A percentile compares a stretch with the other conserved stretches of the same genome.
Evolutionary conservation across 2,888 invertebrate genomes (phyloP).

Genomic region (Anthophora plumipes): DNA sequence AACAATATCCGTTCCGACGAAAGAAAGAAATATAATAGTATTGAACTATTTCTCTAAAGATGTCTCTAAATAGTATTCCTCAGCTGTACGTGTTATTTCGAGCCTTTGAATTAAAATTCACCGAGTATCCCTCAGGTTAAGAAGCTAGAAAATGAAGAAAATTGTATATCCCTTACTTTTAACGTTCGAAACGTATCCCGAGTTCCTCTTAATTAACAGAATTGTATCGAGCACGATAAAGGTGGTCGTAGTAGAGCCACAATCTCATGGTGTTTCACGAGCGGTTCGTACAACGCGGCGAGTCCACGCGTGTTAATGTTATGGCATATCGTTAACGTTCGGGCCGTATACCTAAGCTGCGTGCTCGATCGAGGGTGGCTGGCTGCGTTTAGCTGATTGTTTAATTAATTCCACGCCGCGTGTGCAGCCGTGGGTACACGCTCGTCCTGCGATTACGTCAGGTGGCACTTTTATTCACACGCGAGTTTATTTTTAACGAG

Average conservation of each 20-base stretch:
- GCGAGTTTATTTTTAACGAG: slow-evolving; percentile 35
- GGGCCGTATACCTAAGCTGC: slow-evolving; percentile 5
- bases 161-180: neutral
- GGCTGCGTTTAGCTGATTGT: slow-evolving; percentile 45
- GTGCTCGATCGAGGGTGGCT: slow-evolving; percentile 35
- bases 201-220: slow-evolving; percentile 49
- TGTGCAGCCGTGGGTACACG: slow-evolving; percentile 25
- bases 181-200: neutral
- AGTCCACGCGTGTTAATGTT: slow-evolving; percentile 47
- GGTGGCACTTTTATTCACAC: slow-evolving; percentile 44
- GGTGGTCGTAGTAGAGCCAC: slow-evolving; percentile 17
- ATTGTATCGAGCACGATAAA: slow-evolving; percentile 28
- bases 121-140: no score
- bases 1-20: no score
- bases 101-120: neutral
- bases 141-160: neutral
- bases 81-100: neutral
- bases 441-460: slow-evolving; percentile 34
- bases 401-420: slow-evolving; percentile 58
- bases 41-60: neutral
- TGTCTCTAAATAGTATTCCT: neutral
- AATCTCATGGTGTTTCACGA: slow-evolving; percentile 21
- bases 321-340: slow-evolving; percentile 53
- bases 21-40: no score
- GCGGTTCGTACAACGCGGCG: neutral